A percentile compares a stretch with the other conserved stretches of the same genome.
Evolutionary conservation across 2,797 vertebrate genomes (phyloP).

Genomic region (Pseudochirops corinnae): DNA sequence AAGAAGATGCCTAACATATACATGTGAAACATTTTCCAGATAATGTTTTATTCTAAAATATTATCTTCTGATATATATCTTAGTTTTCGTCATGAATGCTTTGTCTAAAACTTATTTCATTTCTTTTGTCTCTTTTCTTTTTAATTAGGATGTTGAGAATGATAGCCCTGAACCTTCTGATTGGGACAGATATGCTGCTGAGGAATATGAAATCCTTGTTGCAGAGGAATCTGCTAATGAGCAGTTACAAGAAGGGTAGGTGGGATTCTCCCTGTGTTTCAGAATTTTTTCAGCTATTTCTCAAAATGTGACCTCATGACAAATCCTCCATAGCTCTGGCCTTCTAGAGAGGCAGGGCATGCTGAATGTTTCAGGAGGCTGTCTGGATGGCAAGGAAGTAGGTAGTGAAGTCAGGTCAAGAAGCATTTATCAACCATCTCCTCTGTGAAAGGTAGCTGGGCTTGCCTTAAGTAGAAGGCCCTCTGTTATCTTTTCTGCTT

Average conservation of each 20-base stretch:
- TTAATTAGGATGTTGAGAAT: constrained; percentile 92
- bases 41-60: neutral
- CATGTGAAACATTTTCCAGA: constrained; percentile 5
- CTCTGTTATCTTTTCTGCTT: neutral
- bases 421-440: neutral
- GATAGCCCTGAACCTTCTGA: constrained; percentile 97
- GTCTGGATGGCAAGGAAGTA: neutral
- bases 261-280: neutral
- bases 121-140: constrained; percentile 68
- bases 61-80: neutral
- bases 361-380: neutral
- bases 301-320: neutral
- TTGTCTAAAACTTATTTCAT: constrained; percentile 35
- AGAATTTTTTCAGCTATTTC: neutral
- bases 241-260: constrained; percentile 95
- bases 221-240: constrained; percentile 97
- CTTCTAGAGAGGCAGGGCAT: neutral
- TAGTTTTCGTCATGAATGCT: neutral
- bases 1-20: constrained; percentile 36
- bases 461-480: neutral
- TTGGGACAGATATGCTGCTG: constrained; percentile 98
- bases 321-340: neutral
- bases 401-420: neutral
- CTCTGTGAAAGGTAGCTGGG: neutral
- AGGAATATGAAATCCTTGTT: constrained; percentile 98